Percentiles rank a stretch among this genome's conserved stretches.
phyloP scores from a whole-genome alignment of 1,140 invertebrate species.

The Ostrea edulis region DNA sequence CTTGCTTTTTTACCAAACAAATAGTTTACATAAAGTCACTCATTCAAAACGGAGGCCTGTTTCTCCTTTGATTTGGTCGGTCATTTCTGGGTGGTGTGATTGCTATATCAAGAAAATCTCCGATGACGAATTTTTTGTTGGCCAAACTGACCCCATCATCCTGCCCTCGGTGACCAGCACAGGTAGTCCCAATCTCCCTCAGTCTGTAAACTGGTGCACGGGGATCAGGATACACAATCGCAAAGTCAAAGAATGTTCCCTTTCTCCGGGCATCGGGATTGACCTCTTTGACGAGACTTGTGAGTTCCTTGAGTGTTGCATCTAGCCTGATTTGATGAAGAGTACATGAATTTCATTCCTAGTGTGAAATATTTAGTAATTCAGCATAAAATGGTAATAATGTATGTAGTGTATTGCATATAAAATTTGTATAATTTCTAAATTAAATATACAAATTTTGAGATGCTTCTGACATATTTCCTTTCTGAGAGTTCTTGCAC shows the following conservation, averaged over 20 bases:
- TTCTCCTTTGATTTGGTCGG: slow-evolving; percentile 57
- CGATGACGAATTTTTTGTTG: slow-evolving; percentile 82
- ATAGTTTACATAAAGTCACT: not conserved
- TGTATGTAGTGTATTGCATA: no score
- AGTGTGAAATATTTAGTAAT: not conserved
- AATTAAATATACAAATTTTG: no score
- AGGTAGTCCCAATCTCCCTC: slow-evolving; percentile 96
- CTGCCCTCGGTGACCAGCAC: slow-evolving; percentile 91
- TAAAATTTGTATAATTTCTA: no score
- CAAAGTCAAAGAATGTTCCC: slow-evolving; percentile 99
- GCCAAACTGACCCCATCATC: slow-evolving; percentile 81
- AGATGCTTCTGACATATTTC: no score
- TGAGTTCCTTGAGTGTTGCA: slow-evolving; percentile 97
- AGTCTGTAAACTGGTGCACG: slow-evolving; percentile 90
- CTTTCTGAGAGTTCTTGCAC: no score
- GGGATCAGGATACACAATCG: slow-evolving; percentile 94
- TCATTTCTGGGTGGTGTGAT: slow-evolving; percentile 88
- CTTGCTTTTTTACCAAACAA: not conserved
- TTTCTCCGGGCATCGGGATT: slow-evolving; percentile 96
- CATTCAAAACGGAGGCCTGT: slow-evolving; percentile 53
- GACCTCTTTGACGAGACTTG: slow-evolving; percentile 97
- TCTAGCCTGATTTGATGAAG: slow-evolving; percentile 85
- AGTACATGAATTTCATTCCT: not conserved
- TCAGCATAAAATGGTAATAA: not conserved
- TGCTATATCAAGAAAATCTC: slow-evolving; percentile 97